phyloP scores from a whole-genome alignment of 1,140 invertebrate species.

The Melitaea cinxia region DNA sequence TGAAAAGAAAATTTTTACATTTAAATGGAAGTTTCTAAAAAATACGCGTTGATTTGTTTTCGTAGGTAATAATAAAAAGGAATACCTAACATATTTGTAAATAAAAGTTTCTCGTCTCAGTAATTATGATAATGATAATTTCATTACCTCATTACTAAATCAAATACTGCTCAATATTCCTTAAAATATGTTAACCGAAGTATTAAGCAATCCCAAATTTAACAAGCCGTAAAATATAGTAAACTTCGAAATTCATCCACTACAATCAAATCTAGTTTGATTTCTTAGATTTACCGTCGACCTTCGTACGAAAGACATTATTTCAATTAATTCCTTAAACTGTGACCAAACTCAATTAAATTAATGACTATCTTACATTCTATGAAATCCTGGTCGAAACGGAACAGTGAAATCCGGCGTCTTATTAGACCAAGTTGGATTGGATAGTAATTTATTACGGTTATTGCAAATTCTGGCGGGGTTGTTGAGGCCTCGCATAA shows the following conservation, averaged over 20 bases:
- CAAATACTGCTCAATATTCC: no score
- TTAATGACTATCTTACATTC: constrained; percentile 62
- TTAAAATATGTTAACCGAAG: not conserved
- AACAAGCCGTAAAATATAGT: not conserved
- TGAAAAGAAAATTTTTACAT: no score
- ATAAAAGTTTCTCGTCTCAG: no score
- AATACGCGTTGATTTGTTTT: no score
- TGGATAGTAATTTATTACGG: constrained; percentile 72
- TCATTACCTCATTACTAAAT: no score
- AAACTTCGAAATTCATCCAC: constrained; percentile 6
- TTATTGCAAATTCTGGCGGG: constrained; percentile 64
- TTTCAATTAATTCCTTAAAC: constrained; percentile 51
- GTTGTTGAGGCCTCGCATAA: constrained; percentile 45
- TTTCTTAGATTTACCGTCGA: constrained; percentile 33
- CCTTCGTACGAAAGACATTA: constrained; percentile 39
- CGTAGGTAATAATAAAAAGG: no score
- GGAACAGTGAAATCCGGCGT: constrained; percentile 42
- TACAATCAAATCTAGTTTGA: constrained; percentile 29
- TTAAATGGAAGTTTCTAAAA: no score
- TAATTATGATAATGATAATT: no score
- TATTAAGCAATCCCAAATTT: not conserved
- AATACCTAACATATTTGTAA: no score
- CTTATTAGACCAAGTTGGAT: constrained; percentile 71
- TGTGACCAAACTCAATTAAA: constrained; percentile 66
- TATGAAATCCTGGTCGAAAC: constrained; percentile 40